Evolutionary conservation across 2,888 invertebrate species (phyloP), one percentile per base, ranked within the genome.

Genomic region (Sisyra nigra): DNA sequence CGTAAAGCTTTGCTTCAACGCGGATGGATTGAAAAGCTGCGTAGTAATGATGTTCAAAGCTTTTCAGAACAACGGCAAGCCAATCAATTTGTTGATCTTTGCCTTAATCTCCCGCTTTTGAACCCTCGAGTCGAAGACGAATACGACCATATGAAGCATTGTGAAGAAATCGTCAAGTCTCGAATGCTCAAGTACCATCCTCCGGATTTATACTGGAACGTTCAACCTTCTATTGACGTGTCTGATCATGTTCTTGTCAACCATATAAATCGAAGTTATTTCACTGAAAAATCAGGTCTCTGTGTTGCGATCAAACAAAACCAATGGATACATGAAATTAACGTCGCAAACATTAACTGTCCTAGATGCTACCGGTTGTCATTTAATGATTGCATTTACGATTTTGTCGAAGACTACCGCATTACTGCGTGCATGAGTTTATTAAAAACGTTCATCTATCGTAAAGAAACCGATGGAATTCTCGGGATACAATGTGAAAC

Each of bases 241-340:
- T 69, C 68, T 52, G 74, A 73, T 45, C 71, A 75, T 35, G 82
- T 82, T 58, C 67, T 81, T 43, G 76, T 83, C 54, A 80, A 79
- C 60, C 80, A 92, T 54, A 92, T 86, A 61, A 81, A 80, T 51
- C 74, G 85, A 53, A 87, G 89, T 1, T 73, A 82, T 41, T 93
- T 93, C 57, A 92, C 93, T 1, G 89, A 92, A 0, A 94, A 94
- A 71, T 91, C 91, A 60, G 88, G 88, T 2, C 61, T 89, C 30
- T 84, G 85, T 49, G 67, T 74, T 15, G 77, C 80, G 46, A 62
- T 89, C 31, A 78, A 80, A 40, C 85, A 88, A 57, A 78, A 85
- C 65, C 80, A 88, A 57, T 88, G 88, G 86, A 80, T 79, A 57
- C 81, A 79, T 40, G 86, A 88, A 52, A 79, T 80, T 7, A 84